Evolutionary conservation across 2,888 invertebrate genomes (phyloP).

Genomic region (Agrotis clavis): DNA sequence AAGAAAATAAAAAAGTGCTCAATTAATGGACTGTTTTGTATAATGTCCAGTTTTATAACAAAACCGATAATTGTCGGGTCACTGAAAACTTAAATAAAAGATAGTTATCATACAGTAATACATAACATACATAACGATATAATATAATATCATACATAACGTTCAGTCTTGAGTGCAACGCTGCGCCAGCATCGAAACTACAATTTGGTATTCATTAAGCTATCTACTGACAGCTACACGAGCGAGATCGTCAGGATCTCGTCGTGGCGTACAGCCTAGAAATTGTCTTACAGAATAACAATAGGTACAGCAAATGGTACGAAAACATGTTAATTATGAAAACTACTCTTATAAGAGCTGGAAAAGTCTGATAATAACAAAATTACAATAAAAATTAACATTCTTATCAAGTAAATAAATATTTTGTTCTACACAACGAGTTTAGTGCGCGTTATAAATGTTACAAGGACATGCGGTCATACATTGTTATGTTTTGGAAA

Average conservation of each 20-base stretch:
- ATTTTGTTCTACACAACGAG: constrained; percentile 16
- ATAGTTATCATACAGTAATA: no score
- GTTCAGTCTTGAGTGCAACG: no score
- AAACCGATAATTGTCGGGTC: neutral
- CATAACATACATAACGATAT: no score
- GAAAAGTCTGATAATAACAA: neutral
- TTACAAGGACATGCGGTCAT: constrained; percentile 47
- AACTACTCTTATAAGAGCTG: neutral
- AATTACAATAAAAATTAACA: constrained; percentile 19
- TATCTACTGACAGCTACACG: no score
- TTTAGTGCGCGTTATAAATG: constrained; percentile 29
- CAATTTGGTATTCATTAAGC: no score
- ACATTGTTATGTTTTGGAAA: constrained; percentile 45
- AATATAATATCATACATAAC: no score
- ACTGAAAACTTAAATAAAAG: neutral
- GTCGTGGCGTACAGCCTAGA: no score
- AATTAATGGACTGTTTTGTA: neutral
- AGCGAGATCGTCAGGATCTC: no score
- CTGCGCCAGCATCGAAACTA: no score
- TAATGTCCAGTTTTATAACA: neutral
- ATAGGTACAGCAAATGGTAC: no score
- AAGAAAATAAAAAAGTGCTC: neutral
- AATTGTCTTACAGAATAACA: no score
- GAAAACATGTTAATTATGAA: neutral
- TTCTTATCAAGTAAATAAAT: constrained; percentile 32